A percentile compares a stretch with the other conserved stretches of the same genome.
These are phyloP conservation scores for Montipora cactus DNA, from an alignment of 64 coral and sea anemone species.

Conservation along the genomic window DNA sequence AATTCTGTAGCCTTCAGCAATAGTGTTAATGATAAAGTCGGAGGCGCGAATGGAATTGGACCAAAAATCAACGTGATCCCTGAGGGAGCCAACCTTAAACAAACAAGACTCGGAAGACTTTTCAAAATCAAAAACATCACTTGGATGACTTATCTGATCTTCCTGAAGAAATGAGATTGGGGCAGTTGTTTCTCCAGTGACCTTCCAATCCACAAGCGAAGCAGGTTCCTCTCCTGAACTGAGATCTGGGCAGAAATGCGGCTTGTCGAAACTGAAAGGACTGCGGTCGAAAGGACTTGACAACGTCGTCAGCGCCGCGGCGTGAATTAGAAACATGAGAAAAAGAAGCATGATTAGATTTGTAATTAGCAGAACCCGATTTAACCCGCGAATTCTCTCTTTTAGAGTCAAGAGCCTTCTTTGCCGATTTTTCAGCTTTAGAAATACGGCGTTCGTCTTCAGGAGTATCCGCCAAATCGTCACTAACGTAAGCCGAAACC, in stretches of 20 bases:
- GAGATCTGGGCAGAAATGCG: constrained; percentile 1
- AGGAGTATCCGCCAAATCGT: no score
- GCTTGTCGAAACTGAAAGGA: constrained; percentile 26
- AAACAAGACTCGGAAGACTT: neutral
- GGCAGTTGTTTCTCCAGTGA: constrained; percentile 57
- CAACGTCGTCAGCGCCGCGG: no score
- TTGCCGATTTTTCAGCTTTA: no score
- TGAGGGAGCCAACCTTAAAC: constrained; percentile 70
- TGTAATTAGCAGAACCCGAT: no score
- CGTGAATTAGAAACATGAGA: no score
- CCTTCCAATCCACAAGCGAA: constrained; percentile 32
- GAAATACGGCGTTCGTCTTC: no score
- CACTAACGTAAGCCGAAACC: no score
- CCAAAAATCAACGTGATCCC: constrained; percentile 67
- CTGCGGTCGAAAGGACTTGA: neutral
- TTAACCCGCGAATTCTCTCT: no score
- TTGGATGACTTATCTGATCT: constrained; percentile 77
- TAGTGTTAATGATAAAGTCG: constrained; percentile 54
- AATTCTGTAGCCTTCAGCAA: constrained; percentile 71
- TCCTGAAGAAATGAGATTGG: neutral
- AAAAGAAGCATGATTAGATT: no score
- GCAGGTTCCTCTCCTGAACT: neutral
- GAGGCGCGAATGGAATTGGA: constrained; percentile 39
- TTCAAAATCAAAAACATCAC: constrained; percentile 59
- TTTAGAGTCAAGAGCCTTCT: no score